Conservation (phyloP, 2,113 vertebrate species). For the Geococcyx californianus region DNA sequence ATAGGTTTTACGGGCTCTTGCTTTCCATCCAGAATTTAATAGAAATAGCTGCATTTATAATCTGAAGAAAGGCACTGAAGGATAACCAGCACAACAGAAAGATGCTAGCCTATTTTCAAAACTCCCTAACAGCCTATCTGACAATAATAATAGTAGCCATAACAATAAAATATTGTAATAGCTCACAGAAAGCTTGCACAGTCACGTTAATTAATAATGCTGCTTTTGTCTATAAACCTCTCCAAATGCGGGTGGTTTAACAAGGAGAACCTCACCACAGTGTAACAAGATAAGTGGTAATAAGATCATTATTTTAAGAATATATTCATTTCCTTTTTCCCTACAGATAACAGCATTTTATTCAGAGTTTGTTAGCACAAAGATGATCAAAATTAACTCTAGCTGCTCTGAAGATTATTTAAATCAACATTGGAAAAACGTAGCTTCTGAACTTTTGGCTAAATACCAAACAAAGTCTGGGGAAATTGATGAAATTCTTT, state of each 20-base stretch:
- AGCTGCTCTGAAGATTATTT: conserved; percentile 1
- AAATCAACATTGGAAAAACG: background rate
- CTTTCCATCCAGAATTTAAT: conserved; percentile 28
- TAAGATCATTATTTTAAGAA: conserved; percentile 61
- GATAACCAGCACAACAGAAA: conserved; percentile 18
- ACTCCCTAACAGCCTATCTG: conserved; percentile 29
- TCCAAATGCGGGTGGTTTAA: conserved; percentile 61
- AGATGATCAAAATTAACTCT: conserved; percentile 54
- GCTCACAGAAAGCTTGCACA: conserved; percentile 42
- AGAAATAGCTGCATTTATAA: conserved; percentile 32
- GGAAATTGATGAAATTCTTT: background rate
- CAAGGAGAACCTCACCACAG: conserved; percentile 55
- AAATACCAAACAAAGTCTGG: background rate
- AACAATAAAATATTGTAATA: conserved; percentile 56
- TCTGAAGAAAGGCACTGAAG: conserved; percentile 47
- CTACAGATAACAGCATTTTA: conserved; percentile 55
- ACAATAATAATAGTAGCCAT: conserved; percentile 34
- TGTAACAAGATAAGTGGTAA: conserved; percentile 63
- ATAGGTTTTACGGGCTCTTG: background rate
- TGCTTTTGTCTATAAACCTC: conserved; percentile 57
- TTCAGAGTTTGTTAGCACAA: conserved; percentile 15
- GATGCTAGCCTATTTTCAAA: background rate
- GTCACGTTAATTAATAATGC: conserved; percentile 52
- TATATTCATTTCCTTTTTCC: conserved; percentile 33
- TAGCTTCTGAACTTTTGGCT: background rate